Evolutionary conservation across 2,888 invertebrate species (phyloP), one percentile per base, ranked within the genome.

Genomic region (Oeneis ivallda): DNA sequence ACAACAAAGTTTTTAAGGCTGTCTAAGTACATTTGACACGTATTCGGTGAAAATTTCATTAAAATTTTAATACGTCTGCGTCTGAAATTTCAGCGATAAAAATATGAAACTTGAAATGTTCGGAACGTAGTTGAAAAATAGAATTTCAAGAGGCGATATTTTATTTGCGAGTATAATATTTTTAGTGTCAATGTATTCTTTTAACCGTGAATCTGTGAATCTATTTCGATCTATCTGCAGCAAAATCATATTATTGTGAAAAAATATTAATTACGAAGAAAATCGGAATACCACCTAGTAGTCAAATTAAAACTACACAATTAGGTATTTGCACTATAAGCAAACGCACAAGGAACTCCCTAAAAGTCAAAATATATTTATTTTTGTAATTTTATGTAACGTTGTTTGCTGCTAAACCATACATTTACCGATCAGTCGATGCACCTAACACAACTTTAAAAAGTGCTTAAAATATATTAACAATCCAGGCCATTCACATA

Each of bases 31-130:
- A 59, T 64, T 52, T 64, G 47, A 52, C 59, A 53, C 45, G 11
- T 59, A 60, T 57, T 56, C 34, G 45, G 45, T 56, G 41, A 65
- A 47, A 41, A 34, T 54, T 54, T 39, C 45, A 65, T 65, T 56
- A 39, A 54, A 65, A 60, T 45, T 54, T 13, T 43, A 64, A 53
- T 61, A 56, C 17, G 54, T 41, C 58, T 45, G 41, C 58, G 45
- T 47, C 34, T 58, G 47, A 58, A 58, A 47, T 58, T 34, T 45
- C 47, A 32, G 45, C 45, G 47, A 60, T 60, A 47, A 49, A 47
- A 49, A 47, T 47, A 37, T 50, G 19, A 60, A 60, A 60, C 13
- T 50, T 34, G 49, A 19, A 49, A 39, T 50, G 39, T 49, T 60
- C 17, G 37, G n/a, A 47, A n/a, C 49, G 47, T 19, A 49, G 10